phyloP scores from a whole-genome alignment of 2,113 vertebrate genomes.

The Nanorana parkeri region DNA sequence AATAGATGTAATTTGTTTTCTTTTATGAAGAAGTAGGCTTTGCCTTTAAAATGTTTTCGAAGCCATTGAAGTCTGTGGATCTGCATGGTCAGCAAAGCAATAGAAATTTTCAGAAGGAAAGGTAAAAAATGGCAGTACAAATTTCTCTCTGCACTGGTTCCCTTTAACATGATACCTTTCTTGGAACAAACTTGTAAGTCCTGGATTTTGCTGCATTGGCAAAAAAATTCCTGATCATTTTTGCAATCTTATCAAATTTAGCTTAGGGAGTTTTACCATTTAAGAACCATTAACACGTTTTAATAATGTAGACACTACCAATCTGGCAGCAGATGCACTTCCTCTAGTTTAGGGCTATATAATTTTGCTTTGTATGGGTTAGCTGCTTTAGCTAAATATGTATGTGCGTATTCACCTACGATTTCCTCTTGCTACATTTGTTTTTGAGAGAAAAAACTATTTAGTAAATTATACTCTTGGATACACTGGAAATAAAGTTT shows the following conservation, averaged over 20 bases:
- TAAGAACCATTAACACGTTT: conserved; percentile 25
- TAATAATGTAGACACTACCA: conserved; percentile 8
- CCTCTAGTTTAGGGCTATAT: neutral
- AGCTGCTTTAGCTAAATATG: neutral
- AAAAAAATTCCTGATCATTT: conserved; percentile 7
- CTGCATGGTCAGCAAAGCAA: no score
- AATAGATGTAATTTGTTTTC: no score
- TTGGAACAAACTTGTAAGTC: neutral
- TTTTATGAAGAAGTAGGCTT: no score
- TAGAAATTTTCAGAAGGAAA: no score
- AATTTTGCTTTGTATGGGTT: neutral
- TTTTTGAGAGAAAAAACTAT: neutral
- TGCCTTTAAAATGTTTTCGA: no score
- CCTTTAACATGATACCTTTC: no score
- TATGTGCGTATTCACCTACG: conserved; percentile 5
- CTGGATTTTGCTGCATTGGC: neutral
- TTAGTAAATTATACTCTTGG: no score
- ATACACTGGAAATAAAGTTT: no score
- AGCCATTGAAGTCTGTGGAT: no score
- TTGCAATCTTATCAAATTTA: neutral
- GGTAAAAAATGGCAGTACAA: no score
- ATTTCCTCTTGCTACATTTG: neutral
- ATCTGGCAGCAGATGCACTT: neutral
- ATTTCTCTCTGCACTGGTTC: no score
- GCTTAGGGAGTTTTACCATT: neutral